These are phyloP conservation scores for Chlorodrepanis virens DNA, from an alignment of 2,113 vertebrate genomes.

Conservation along the genomic window DNA sequence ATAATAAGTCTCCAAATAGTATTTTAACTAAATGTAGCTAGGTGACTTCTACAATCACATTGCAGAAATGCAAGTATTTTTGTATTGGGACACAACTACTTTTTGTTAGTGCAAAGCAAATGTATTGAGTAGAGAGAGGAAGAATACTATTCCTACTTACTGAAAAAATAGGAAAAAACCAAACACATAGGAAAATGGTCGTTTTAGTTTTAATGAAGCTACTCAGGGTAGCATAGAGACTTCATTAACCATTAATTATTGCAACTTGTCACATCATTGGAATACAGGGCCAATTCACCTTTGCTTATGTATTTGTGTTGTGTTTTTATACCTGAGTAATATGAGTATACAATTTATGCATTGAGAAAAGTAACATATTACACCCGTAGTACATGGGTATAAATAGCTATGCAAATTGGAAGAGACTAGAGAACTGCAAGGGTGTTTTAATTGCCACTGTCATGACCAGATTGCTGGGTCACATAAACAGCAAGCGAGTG, in stretches of 20 bases:
- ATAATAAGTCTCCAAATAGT: not conserved
- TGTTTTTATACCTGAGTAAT: not conserved
- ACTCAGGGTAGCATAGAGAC: not conserved
- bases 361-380: not conserved
- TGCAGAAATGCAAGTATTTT: not conserved
- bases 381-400: not conserved
- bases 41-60: not conserved
- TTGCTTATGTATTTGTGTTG: not conserved
- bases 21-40: not conserved
- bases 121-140: not conserved
- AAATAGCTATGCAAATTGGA: conserved; percentile 43
- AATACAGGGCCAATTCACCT: not conserved
- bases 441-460: not conserved
- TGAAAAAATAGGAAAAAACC: not conserved
- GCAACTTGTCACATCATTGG: not conserved
- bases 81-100: not conserved
- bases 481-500: not conserved
- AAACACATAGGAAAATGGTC: not conserved
- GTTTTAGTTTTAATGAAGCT: not conserved
- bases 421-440: not conserved
- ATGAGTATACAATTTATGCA: not conserved
- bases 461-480: not conserved
- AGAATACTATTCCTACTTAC: not conserved
- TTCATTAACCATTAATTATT: not conserved
- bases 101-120: conserved; percentile 2